Base-by-base conservation (phyloP, 2,888 invertebrate genomes). In the Epicampocera succincta region DNA sequence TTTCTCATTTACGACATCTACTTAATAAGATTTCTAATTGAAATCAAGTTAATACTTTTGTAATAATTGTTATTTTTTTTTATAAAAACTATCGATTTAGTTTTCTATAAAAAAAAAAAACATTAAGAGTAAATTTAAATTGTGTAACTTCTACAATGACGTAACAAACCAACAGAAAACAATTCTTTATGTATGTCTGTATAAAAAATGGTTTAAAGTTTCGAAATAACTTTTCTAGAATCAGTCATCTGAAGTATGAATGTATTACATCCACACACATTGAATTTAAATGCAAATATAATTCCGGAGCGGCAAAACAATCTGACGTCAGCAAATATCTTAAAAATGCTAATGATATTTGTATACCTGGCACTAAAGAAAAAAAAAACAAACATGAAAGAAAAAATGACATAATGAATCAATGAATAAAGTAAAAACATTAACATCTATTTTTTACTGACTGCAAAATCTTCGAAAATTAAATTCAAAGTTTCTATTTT, bases 131-230 rank as follows among this genome's bases (percentile, higher is more conserved):
- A 4, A 29, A 13, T 13, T 29, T 29, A 29, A 33, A 33, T 33
- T 33, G 9, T 33, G 1, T 33, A 8, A 33, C 8, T 33, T 33
- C 9, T 8, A 33, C 33, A 33, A 33, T 33, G 33, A 8, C 33
- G 33, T 1, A 33, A 33, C 33, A 33, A 8, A 33, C 33, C 3
- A 33, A 9, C 1, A 33, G 8, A 33, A 33, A 33, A 33, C 33
- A 33, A 33, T 33, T 33, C 3, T 29, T 3, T 29, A 29, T 29
- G 29, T 29, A 29, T n/a, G 29, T 29, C 3, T 33, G 15, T 19
- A 33, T 38, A 13, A 52, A 73, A 79, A 84, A 86, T 84, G 83
- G 87, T 86, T 84, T 86, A 85, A 80, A 75, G 81, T 86, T 86
- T 81, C 85, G 79, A 73, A 50, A 58, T 52, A 80, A 50, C 60